Evolutionary conservation across 2,113 vertebrate species (phyloP).

Genomic region (Lota lota): DNA sequence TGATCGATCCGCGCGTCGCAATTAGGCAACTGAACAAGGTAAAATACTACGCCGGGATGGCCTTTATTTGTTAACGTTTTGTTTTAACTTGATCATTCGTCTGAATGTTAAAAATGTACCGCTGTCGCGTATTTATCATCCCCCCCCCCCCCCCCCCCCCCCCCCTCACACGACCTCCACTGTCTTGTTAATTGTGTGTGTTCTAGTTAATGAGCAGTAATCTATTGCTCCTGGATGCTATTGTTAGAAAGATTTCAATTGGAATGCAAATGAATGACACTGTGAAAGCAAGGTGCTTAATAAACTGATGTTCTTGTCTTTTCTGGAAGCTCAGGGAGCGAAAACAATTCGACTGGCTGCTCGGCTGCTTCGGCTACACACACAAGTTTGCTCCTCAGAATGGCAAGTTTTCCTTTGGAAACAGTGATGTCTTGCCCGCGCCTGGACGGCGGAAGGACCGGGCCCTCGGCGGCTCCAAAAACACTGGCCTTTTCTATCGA

Average conservation of each 20-base stretch:
- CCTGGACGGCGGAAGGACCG: conserved; percentile 71
- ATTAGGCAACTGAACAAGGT: not conserved
- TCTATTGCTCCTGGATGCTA: conserved; percentile 88
- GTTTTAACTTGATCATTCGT: not conserved
- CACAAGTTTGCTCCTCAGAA: conserved; percentile 71
- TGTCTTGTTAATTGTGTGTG: conserved; percentile 82
- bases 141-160: conserved; percentile 39
- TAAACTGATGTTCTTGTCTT: conserved; percentile 87
- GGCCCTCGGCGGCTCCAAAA: conserved; percentile 84
- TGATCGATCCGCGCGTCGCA: not conserved
- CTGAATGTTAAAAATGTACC: no score
- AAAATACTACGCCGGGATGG: no score
- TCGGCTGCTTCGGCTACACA: conserved; percentile 69
- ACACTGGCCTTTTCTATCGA: conserved; percentile 97
- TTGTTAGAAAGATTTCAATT: conserved; percentile 84
- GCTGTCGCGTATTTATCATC: not conserved
- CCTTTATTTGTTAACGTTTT: no score
- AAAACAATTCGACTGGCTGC: conserved; percentile 65
- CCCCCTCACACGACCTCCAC: conserved; percentile 67
- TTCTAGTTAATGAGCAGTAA: conserved; percentile 89
- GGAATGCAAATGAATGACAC: conserved; percentile 90
- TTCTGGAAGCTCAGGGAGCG: conserved; percentile 82
- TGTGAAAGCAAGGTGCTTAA: conserved; percentile 86
- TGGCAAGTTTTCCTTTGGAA: conserved; percentile 90
- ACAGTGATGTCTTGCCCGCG: conserved; percentile 86